Conservation (phyloP, 1,140 invertebrate genomes). For the Drosophila jambulina region DNA sequence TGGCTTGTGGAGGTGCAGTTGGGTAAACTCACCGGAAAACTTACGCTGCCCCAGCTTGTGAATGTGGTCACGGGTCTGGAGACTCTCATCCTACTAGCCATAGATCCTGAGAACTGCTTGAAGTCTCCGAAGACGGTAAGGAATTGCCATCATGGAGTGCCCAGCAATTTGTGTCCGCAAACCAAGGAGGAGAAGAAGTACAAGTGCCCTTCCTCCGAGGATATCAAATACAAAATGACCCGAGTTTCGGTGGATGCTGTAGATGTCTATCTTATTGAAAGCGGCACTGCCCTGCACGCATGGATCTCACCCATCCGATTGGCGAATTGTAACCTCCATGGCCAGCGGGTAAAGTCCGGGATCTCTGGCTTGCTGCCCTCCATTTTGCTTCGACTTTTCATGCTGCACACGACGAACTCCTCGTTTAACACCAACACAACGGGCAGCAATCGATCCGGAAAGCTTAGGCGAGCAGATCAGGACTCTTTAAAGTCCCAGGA, state of each 20-base stretch:
- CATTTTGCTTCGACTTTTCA: conserved; percentile 90
- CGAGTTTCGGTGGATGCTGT: conserved; percentile 95
- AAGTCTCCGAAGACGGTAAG: conserved; percentile 91
- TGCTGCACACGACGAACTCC: conserved; percentile 86
- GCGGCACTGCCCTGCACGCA: conserved; percentile 93
- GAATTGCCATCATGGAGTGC: conserved; percentile 94
- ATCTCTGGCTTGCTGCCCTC: conserved; percentile 95
- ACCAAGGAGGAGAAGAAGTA: conserved; percentile 90
- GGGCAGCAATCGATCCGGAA: conserved; percentile 83
- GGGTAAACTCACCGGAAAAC: conserved; percentile 92
- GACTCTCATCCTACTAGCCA: conserved; percentile 93
- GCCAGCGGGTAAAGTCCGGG: conserved; percentile 94
- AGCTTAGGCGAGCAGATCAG: conserved; percentile 73
- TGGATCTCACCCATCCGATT: conserved; percentile 95
- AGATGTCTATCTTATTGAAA: conserved; percentile 96
- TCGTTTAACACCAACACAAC: conserved; percentile 87
- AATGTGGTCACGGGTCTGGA: conserved; percentile 95
- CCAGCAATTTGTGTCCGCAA: conserved; percentile 91
- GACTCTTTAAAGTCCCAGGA: conserved; percentile 79
- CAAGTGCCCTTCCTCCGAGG: conserved; percentile 93
- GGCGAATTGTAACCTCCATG: conserved; percentile 97
- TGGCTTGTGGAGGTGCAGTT: conserved; percentile 95
- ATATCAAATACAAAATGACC: conserved; percentile 98
- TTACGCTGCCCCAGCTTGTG: conserved; percentile 93
- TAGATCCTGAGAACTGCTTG: conserved; percentile 95